Conservation (phyloP, 2,113 vertebrate genomes). For the Sphyrna mokarran region DNA sequence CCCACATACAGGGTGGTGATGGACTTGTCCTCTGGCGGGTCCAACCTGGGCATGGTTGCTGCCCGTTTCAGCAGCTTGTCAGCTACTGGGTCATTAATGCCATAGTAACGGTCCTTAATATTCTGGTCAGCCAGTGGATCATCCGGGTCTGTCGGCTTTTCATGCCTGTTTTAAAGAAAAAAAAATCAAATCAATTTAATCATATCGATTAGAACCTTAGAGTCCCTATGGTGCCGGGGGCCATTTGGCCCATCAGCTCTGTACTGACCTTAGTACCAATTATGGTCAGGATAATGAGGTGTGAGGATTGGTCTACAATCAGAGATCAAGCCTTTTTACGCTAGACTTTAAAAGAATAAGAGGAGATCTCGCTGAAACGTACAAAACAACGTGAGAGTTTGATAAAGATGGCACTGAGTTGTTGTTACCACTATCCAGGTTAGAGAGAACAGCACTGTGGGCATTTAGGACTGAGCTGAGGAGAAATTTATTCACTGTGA, state of each 20-base stretch:
- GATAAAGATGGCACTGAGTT: not conserved
- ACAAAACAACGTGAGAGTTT: not conserved
- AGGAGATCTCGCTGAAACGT: not conserved
- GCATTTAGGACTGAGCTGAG: not conserved
- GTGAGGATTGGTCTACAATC: not conserved
- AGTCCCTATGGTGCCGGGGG: no score
- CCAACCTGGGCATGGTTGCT: conserved; percentile 90
- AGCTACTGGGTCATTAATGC: conserved; percentile 93
- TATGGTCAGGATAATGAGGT: not conserved
- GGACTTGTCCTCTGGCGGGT: conserved; percentile 88
- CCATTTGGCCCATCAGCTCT: no score
- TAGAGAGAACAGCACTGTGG: not conserved
- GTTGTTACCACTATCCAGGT: no score
- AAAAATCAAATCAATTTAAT: conserved; percentile 40
- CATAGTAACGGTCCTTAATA: conserved; percentile 96
- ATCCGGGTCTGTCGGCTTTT: conserved; percentile 95
- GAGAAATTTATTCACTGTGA: not conserved
- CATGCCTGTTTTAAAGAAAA: conserved; percentile 63
- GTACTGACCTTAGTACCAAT: not conserved
- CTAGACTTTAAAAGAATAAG: not conserved
- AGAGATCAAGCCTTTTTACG: not conserved
- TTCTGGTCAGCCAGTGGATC: conserved; percentile 97
- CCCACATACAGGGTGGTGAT: conserved; percentile 93
- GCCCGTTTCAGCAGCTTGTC: conserved; percentile 92
- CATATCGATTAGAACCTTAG: not conserved